Evolutionary conservation across 2,113 vertebrate species (phyloP), one percentile per base, ranked within the genome.

Genomic region (Lanius collurio): DNA sequence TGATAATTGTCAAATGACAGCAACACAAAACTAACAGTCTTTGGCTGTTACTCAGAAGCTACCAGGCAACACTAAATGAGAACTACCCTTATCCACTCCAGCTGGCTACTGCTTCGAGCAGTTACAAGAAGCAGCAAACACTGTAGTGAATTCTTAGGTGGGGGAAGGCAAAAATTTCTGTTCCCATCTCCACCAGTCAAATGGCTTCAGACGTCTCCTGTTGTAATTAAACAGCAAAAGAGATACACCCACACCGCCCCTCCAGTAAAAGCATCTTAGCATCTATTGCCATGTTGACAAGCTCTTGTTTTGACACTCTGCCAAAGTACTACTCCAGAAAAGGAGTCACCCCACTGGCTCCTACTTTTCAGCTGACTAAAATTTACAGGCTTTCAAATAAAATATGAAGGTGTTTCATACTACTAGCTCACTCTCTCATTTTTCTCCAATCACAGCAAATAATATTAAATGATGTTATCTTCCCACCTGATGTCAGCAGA

Each of bases 221-320:
- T 65, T 68, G 15, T 27, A 83, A 55, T 9, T 27, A 30, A 73
- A 91, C 7, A 15, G 50, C 24, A 60, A 81, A 87, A 74, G 47
- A 93, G 31, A 16, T 2, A 8, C 4, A 12, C 7, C 2, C 24
- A 20, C 28, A 50, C 26, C 10, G 9, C 11, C 22, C 8, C 24
- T 35, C 12, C 1, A 57, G 15, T 16, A 63, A 60, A 87, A 69
- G 27, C 24, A 88, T 47, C 55, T 65, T 20, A 37, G 35, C 33
- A 52, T 52, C 21, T 63, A 77, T 3, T 26, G 6, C 21, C 39
- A 14, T 12, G 12, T 20, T 0, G 0, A 37, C 50, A 74, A n/a
- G 62, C 74, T 57, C 49, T 27, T 17, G 8, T 11, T 22, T 46
- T 81, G 59, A 81, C 7, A 10, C 9, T 13, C 20, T 20, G 87